Conservation (phyloP, 2,888 invertebrate genomes). For the Trissoscelio sp. region DNA sequence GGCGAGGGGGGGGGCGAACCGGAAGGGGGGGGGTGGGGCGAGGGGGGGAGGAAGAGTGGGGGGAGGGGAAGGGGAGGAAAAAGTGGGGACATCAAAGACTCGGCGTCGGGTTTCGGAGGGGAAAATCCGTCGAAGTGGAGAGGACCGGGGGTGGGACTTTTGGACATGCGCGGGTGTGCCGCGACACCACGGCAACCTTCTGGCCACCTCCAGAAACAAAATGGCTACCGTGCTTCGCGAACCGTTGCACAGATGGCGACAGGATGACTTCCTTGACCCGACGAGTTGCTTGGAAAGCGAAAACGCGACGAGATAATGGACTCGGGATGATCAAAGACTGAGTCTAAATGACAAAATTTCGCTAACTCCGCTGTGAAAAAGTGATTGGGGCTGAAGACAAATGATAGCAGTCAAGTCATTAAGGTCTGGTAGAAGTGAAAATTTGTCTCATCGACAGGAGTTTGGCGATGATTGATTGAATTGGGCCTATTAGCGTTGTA, state of each 20-base stretch:
- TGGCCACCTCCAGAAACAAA: constrained; percentile 85
- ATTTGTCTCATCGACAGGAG: constrained; percentile 34
- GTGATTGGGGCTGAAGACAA: constrained; percentile 15
- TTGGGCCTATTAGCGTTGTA: constrained; percentile 9
- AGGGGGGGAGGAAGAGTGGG: constrained; percentile 51
- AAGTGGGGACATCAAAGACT: constrained; percentile 63
- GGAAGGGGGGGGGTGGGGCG: constrained; percentile 44
- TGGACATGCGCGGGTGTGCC: constrained; percentile 85
- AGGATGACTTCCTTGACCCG: constrained; percentile 56
- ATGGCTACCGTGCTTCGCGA: constrained; percentile 84
- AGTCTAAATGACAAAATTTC: constrained; percentile 9
- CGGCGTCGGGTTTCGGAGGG: constrained; percentile 70
- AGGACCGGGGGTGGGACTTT: constrained; percentile 83
- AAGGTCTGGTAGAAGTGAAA: background rate
- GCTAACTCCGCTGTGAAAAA: background rate
- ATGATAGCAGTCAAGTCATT: constrained; percentile 9
- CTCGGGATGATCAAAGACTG: constrained; percentile 42
- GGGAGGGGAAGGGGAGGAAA: constrained; percentile 69
- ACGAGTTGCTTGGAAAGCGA: constrained; percentile 33
- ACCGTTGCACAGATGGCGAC: constrained; percentile 83
- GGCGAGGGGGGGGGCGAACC: no score
- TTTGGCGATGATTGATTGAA: constrained; percentile 37
- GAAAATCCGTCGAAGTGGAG: constrained; percentile 73
- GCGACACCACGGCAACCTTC: constrained; percentile 84
- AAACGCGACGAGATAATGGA: constrained; percentile 27